Percentiles rank a stretch among this genome's conserved stretches.
Conservation (phyloP, 2,797 vertebrate genomes). For the Eospalax fontanierii region DNA sequence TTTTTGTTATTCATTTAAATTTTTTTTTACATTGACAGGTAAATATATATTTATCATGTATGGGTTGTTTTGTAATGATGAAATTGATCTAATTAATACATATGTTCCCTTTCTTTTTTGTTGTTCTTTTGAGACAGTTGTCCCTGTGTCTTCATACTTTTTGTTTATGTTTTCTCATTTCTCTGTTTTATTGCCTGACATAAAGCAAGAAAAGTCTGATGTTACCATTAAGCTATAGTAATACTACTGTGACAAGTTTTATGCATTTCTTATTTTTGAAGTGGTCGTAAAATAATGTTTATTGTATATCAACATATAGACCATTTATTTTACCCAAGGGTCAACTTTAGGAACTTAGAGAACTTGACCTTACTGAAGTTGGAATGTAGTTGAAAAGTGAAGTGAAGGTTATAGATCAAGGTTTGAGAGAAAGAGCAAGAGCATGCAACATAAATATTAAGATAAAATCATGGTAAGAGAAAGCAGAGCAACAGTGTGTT, state of each 20-base stretch:
- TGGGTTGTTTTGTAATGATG: neutral
- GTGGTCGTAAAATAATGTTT: conserved; percentile 1
- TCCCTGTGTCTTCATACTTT: neutral
- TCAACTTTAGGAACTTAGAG: neutral
- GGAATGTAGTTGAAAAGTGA: conserved; percentile 26
- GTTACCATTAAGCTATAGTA: conserved; percentile 28
- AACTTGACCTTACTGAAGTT: conserved; percentile 28
- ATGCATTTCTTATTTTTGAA: conserved; percentile 40
- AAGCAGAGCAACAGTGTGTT: conserved; percentile 14
- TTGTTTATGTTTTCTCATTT: conserved; percentile 7
- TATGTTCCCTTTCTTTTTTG: neutral
- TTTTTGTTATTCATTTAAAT: neutral
- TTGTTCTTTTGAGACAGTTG: no score
- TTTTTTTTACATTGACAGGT: neutral
- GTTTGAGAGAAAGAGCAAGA: neutral
- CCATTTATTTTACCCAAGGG: conserved; percentile 39
- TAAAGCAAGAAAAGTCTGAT: conserved; percentile 46
- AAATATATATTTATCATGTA: neutral
- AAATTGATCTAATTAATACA: neutral
- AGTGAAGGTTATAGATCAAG: conserved; percentile 1
- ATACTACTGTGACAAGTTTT: neutral
- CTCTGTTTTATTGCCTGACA: conserved; percentile 41
- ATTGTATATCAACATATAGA: neutral
- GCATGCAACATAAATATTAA: neutral
- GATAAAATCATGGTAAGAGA: conserved; percentile 8